These are phyloP conservation scores for Phacellophora camtschatica DNA, from an alignment of 30 jellyfish, hydroid and myxozoan genomes.

Conservation along the genomic window DNA sequence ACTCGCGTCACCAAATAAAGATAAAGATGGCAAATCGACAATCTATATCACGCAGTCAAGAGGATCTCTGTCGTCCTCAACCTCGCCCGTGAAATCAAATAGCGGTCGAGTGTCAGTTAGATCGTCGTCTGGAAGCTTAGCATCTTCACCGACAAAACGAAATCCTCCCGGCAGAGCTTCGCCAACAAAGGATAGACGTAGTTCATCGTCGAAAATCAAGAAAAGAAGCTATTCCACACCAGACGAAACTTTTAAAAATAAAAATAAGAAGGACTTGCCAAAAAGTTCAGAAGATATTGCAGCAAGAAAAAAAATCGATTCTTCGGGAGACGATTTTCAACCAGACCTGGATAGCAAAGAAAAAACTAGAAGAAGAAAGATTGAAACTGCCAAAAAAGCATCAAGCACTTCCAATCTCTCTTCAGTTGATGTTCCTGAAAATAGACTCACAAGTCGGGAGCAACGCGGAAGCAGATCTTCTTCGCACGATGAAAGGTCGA, in stretches of 20 bases:
- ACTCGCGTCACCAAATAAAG: slow-evolving; percentile 43
- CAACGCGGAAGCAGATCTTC: slow-evolving; percentile 41
- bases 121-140: slow-evolving; percentile 10
- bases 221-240: slow-evolving; percentile 51
- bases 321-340: slow-evolving; percentile 1
- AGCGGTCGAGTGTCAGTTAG: slow-evolving; percentile 7
- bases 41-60: slow-evolving; percentile 15
- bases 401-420: slow-evolving; percentile 40
- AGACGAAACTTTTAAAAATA: background rate
- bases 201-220: background rate
- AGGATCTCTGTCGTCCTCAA: slow-evolving; percentile 26
- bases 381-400: background rate
- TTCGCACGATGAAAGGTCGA: slow-evolving; percentile 19
- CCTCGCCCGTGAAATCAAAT: slow-evolving; percentile 8
- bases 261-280: background rate
- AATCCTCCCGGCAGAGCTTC: background rate
- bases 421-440: slow-evolving; percentile 44
- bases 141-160: slow-evolving; percentile 3
- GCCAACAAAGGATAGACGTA: background rate
- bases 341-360: background rate
- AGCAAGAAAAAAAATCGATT: background rate
- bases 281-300: background rate
- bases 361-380: background rate
- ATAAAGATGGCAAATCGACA: slow-evolving; percentile 1
- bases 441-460: slow-evolving; percentile 9